Base-by-base conservation (phyloP, 2,888 invertebrate species). In the Eilema sororculum region DNA sequence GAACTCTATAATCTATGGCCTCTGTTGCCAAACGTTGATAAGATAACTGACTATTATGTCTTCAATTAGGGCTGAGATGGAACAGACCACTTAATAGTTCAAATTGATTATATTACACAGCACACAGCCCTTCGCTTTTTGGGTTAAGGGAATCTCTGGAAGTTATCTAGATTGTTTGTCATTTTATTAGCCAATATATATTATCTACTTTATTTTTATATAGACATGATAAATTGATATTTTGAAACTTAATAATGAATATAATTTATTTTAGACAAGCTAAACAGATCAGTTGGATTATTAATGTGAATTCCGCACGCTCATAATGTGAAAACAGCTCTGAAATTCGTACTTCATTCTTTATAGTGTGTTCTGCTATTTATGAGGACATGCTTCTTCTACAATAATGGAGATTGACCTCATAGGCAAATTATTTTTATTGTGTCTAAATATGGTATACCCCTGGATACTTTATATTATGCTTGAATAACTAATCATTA, bases 1-100 rank as follows among this genome's bases (percentile, higher is more conserved):
- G 91, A 84, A 88, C 93, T 82, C 79, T 76, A 77, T 88, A 90
- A 90, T 92, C 91, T 90, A 81, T 79, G 79, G 79, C 78, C 84
- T 81, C 81, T 84, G 83, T 81, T 82, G 81, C 84, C 78, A 84
- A 86, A 87, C 73, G 70, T 64, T 87, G 91, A 92, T 92, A 91
- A 92, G 89, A 86, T 86, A 86, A 83, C 62, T 37, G 64, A 20
- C 20, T 33, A 57, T 56, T 74, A 70, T 56, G 67, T 75, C 58
- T 46, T 75, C 77, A 72, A 73, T 76, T 74, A 73, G 65, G 68
- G 56, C 66, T 73, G 77, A 79, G 70, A 63, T 70, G 68, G 57
- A 75, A 71, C 81, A 78, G 75, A 71, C 3, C n/a, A 69, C 74
- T 61, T 65, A 60, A 65, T 64, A 33, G 56, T 41, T 58, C 28